Evolutionary conservation across 2,113 vertebrate genomes (phyloP).

Genomic region (Formicarius rufipectus): DNA sequence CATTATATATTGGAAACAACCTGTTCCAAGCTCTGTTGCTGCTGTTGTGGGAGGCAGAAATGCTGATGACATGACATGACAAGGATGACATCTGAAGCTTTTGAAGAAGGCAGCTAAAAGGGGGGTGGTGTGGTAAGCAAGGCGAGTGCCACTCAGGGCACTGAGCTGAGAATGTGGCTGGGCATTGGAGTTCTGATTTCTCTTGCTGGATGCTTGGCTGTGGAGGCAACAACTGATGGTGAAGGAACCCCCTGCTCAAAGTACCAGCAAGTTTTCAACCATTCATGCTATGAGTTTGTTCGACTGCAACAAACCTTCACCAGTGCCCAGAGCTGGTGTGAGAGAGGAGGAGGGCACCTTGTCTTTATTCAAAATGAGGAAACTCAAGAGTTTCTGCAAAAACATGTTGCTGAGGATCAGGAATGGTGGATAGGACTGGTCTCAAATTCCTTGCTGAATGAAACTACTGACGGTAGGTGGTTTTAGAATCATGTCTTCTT

Average conservation of each 20-base stretch:
- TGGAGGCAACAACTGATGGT: constrained; percentile 28
- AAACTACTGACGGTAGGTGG: constrained; percentile 63
- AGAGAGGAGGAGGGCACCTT: constrained; percentile 87
- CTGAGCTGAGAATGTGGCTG: constrained; percentile 1
- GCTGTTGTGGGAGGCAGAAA: not conserved
- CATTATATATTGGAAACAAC: not conserved
- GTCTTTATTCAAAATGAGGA: constrained; percentile 86
- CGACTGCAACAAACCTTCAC: constrained; percentile 73
- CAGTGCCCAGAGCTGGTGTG: constrained; percentile 89
- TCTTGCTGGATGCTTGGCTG: constrained; percentile 24
- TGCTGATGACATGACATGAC: not conserved
- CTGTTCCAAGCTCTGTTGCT: not conserved
- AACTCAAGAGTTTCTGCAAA: constrained; percentile 87
- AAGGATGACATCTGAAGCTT: not conserved
- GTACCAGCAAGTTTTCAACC: constrained; percentile 81
- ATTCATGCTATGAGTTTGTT: constrained; percentile 89
- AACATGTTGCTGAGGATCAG: constrained; percentile 77
- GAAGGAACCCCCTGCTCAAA: constrained; percentile 75
- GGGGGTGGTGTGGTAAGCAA: not conserved
- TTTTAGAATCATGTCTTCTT: not conserved
- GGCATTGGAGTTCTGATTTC: constrained; percentile 10
- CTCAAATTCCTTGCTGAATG: constrained; percentile 69
- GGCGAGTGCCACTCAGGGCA: not conserved
- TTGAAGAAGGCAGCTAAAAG: constrained; percentile 7
- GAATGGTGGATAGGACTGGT: constrained; percentile 93